Evolutionary conservation across 2,113 vertebrate genomes (phyloP), one percentile per base, ranked within the genome.

Genomic region (Aptenodytes patagonicus): DNA sequence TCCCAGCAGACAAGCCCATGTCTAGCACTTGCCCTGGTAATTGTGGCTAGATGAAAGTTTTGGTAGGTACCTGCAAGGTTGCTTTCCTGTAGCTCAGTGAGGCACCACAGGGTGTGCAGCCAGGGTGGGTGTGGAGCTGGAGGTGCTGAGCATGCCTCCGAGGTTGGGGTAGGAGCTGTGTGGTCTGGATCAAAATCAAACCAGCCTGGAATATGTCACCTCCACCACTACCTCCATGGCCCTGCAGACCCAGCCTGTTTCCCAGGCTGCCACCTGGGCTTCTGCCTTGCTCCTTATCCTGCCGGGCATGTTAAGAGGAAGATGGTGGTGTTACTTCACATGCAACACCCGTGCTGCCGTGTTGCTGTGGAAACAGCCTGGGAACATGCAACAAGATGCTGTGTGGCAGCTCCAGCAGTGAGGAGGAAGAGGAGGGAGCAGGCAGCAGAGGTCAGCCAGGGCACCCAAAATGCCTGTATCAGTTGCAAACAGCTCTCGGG

Each of bases 291-390:
- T 80, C 18, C n/a, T 64, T 29, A 28, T 17, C 2, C 24, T 76
- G 40, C 5, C 4, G 1, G 28, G 9, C 40, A 42, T 11, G 26
- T 46, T n/a, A n/a, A 84, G 38, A 89, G 51, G 8, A 83, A 22
- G 26, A 24, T 38, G 19, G 12, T 42, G 32, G 5, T 51, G 11
- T 51, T 72, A 26, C 11, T 55, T 89, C 18, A 40, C 4, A 4
- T n/a, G 31, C 19, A 57, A 7, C 6, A 31, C 29, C 15, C 0
- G 0, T 71, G 46, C n/a, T 73, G 26, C 32, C 3, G 3, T 12
- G 3, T 13, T 62, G 34, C 34, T 82, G 75, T 90, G 51, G 40
- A 78, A 66, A 28, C 36, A 84, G 32, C 13, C 29, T 17, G 1
- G 20, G 11, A 72, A 10, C 4, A 13, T 22, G 7, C 19, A 71